A percentile compares a stretch with the other conserved stretches of the same genome.
These are phyloP conservation scores for Hipposideros larvatus DNA, from an alignment of 2,797 vertebrate genomes.

Conservation along the genomic window DNA sequence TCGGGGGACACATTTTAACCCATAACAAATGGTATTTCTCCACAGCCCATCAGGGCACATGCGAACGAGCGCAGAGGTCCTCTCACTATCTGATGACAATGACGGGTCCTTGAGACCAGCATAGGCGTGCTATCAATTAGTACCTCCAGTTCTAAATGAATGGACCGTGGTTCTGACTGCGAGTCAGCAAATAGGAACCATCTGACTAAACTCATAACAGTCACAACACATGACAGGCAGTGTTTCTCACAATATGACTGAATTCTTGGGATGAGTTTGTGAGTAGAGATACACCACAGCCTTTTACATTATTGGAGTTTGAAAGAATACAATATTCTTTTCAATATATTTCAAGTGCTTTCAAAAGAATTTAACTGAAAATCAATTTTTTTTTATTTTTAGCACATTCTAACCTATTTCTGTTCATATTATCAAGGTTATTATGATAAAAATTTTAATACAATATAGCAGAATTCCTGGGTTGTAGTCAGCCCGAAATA, in stretches of 20 bases:
- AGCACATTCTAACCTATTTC: too few relatives aligned
- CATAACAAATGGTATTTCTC: background rate
- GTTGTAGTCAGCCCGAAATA: too few relatives aligned
- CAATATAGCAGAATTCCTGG: conserved; percentile 34
- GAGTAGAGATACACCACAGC: too few relatives aligned
- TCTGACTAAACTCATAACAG: background rate
- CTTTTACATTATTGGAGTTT: too few relatives aligned
- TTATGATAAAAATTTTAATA: background rate
- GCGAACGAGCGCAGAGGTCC: background rate
- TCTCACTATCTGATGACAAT: conserved; percentile 21
- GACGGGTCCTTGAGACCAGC: background rate
- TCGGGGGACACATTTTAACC: background rate
- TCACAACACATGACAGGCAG: background rate
- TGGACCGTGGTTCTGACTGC: background rate
- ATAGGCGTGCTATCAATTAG: background rate
- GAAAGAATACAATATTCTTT: too few relatives aligned
- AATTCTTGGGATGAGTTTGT: too few relatives aligned
- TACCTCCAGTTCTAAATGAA: background rate
- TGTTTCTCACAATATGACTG: too few relatives aligned
- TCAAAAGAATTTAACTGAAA: too few relatives aligned
- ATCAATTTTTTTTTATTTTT: too few relatives aligned
- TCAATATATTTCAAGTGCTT: too few relatives aligned
- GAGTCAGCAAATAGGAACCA: background rate
- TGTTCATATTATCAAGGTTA: background rate
- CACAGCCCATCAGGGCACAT: background rate